Conservation (phyloP, 2,797 vertebrate genomes). For the Hydrocynus forskahlii region DNA sequence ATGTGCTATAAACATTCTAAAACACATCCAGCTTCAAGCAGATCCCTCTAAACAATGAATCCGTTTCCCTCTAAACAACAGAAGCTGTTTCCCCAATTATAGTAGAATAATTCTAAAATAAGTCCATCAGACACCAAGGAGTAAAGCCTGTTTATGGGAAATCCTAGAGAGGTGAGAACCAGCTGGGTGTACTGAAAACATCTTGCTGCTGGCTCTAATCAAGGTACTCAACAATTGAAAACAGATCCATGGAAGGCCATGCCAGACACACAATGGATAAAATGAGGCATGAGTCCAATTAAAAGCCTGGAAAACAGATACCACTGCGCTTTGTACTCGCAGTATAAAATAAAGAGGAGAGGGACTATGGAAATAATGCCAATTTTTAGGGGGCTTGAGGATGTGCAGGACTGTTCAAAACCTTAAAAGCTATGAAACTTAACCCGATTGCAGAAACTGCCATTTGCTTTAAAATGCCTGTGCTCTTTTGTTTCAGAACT, state of each 20-base stretch:
- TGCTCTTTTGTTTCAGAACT: background rate
- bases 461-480: background rate
- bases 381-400: background rate
- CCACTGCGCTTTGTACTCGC: conserved; percentile 49
- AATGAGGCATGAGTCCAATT: conserved; percentile 75
- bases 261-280: conserved; percentile 76
- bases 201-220: conserved; percentile 71
- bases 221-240: conserved; percentile 78
- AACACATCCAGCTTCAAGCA: background rate
- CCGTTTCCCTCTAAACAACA: background rate
- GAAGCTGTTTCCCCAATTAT: background rate
- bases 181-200: conserved; percentile 78
- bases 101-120: background rate
- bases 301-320: conserved; percentile 78
- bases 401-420: background rate
- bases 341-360: conserved; percentile 62
- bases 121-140: background rate
- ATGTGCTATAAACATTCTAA: background rate
- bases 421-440: background rate
- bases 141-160: conserved; percentile 51
- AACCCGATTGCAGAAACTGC: background rate
- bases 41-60: background rate
- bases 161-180: conserved; percentile 78
- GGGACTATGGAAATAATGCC: conserved; percentile 69
- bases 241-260: conserved; percentile 72